Evolutionary conservation across 1,140 invertebrate species (phyloP), one percentile per base, ranked within the genome.

Genomic region (Tetranychus cinnabarinus): DNA sequence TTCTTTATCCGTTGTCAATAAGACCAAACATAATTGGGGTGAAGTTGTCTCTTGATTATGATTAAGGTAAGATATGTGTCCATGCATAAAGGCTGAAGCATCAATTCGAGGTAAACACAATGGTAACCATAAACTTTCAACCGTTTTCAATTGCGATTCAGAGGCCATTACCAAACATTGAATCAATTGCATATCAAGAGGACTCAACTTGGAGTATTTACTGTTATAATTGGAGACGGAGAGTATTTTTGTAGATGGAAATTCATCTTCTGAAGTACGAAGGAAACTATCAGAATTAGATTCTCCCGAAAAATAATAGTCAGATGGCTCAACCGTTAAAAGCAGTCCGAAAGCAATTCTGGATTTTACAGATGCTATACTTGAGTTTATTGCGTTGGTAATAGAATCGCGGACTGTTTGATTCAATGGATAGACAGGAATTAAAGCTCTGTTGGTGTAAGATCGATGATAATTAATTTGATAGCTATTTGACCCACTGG

Each of bases 91-190:
- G 35, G 59, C 50, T 47, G 55, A 64, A 13, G 39, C 10, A 56
- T 65, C 59, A 7, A 65, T 33, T 4, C 64, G 37, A 59, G 63
- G 64, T 39, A 65, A 57, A 59, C 64, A 65, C 2, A 65, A n/a
- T 5, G 64, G 62, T 42, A 65, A 46, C 62, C 62, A 65, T n/a
- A 65, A 36, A 23, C 64, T 60, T 60, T 65, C 64, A 8, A 52
- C 63, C 4, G 57, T 23, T n/a, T 12, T 23, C 10, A 65, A 48
- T 56, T 65, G 63, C 42, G n/a, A 42, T 47, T 63, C 42, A 3
- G 42, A 59, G 10, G 59, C 62, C 7, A 60, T 59, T 1, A 65
- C 50, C 37, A 65, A 52, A 31, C 58, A 37, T 48, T 61, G 50
- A 54, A 65, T 37, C 23, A 63, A 45, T 23, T 65, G 64, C 13